Percentiles rank a stretch among this genome's conserved stretches.
phyloP scores from a whole-genome alignment of 2,797 vertebrate genomes.

The Moxostoma hubbsi region DNA sequence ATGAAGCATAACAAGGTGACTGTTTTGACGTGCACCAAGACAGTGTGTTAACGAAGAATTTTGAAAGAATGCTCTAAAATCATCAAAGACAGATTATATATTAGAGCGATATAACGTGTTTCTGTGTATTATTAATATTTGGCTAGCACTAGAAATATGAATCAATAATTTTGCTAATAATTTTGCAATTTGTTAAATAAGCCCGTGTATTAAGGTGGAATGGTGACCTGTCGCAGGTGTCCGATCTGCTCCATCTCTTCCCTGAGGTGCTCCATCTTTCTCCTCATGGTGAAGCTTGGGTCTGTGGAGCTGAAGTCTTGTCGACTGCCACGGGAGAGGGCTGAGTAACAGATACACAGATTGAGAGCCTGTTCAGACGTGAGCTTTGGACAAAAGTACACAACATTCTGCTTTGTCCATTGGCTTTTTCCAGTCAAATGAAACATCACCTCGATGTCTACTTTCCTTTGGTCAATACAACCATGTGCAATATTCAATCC shows the following conservation, averaged over 20 bases:
- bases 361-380: neutral
- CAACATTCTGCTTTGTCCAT: too few species aligned
- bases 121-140: neutral
- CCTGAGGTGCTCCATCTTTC: slow-evolving; percentile 97
- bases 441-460: too few species aligned
- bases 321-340: slow-evolving; percentile 85
- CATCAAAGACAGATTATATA: neutral
- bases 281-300: slow-evolving; percentile 97
- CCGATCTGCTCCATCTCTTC: slow-evolving; percentile 96
- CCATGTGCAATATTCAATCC: too few species aligned
- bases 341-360: slow-evolving; percentile 64
- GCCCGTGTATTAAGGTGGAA: neutral
- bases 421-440: too few species aligned
- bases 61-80: neutral
- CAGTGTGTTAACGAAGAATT: neutral
- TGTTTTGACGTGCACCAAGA: neutral
- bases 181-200: neutral
- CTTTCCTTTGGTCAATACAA: too few species aligned
- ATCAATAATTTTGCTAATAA: neutral
- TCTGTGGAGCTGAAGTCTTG: slow-evolving; percentile 87
- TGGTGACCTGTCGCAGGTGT: slow-evolving; percentile 87
- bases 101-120: neutral
- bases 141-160: neutral
- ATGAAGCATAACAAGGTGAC: neutral
- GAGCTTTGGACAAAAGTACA: too few species aligned